Base-by-base conservation (phyloP, 64 coral and sea anemone species). In the Dendrophyllia cribrosa region DNA sequence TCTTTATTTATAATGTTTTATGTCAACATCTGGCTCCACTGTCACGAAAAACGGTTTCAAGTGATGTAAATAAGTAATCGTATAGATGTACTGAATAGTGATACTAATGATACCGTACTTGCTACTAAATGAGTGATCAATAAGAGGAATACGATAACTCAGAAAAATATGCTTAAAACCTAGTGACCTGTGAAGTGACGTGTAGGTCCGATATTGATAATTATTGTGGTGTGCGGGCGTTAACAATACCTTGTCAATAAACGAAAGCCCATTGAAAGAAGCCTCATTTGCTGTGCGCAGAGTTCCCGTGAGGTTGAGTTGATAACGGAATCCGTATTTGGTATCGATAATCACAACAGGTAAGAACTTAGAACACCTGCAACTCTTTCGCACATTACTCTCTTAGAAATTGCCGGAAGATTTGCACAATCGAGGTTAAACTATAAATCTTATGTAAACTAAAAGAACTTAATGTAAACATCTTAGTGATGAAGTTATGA, bases 181-280 rank as follows among this genome's bases (percentile, higher is more conserved):
- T 13, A 53, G 75, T 22, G 49, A 11, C 17, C 23, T 19, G 48
- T 44, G 71, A 1, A 19, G 21, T 79, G 23, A 79, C 77, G 77
- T 79, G 15, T 79, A 15, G 77, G 77, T 60, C 77, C 9, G 16
- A 79, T 60, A 79, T 61, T 17, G 52, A 3, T 59, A 53, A 74
- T 74, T 55, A 23, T 23, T 56, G 43, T 43, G 55, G 25, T 16
- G 43, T 43, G 52, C 26, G 77, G 77, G n/a, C 66, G 9, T 22
- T 5, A 43, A 79, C 77, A 59, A 79, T 43, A 60, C 50, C 9
- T 43, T 44, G n/a, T 16, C 52, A 51, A 43, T 79, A 59, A 17
- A 34, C 21, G 5, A 22, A 15, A 16, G 56, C 52, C 59, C 22
- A 25, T 58, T 78, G 51, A 58, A 25, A 78, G 1, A 24, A 78